Conservation (phyloP, 1,140 invertebrate genomes). For the Neuroterus valhalla region DNA sequence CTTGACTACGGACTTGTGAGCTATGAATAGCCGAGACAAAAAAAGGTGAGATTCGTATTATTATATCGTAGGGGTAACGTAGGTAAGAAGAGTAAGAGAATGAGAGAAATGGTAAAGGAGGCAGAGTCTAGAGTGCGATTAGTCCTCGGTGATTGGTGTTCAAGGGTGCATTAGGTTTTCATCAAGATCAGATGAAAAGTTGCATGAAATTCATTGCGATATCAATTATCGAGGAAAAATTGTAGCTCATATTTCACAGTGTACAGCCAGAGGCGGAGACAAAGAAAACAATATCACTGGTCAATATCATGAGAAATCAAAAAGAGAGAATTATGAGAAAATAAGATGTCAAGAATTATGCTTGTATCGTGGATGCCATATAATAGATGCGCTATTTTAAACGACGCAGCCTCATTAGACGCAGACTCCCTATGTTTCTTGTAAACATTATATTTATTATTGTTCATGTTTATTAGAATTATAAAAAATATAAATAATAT, state of each 20-base stretch:
- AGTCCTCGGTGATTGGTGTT: conserved; percentile 17
- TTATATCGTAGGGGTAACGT: background rate
- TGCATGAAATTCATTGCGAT: conserved; percentile 6
- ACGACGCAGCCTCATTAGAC: conserved; percentile 71
- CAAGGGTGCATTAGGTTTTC: conserved; percentile 13
- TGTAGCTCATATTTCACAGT: conserved; percentile 48
- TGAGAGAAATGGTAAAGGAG: background rate
- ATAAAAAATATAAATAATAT: conserved; percentile 68
- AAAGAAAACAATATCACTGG: conserved; percentile 33
- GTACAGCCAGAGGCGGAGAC: conserved; percentile 43
- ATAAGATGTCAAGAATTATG: conserved; percentile 42
- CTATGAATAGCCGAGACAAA: background rate
- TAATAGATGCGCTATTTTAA: conserved; percentile 71
- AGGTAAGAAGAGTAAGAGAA: background rate
- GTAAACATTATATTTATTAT: conserved; percentile 74
- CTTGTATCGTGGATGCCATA: conserved; percentile 66
- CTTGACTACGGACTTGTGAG: background rate
- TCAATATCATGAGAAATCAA: conserved; percentile 41
- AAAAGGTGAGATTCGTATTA: background rate
- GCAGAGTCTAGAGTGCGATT: conserved; percentile 11
- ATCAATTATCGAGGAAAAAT: conserved; percentile 24
- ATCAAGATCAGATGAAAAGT: conserved; percentile 5
- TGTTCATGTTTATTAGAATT: conserved; percentile 75
- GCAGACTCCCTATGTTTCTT: conserved; percentile 70
- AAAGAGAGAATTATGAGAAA: conserved; percentile 42